Conservation (phyloP, 2,113 vertebrate species). For the Lutjanus erythropterus region DNA sequence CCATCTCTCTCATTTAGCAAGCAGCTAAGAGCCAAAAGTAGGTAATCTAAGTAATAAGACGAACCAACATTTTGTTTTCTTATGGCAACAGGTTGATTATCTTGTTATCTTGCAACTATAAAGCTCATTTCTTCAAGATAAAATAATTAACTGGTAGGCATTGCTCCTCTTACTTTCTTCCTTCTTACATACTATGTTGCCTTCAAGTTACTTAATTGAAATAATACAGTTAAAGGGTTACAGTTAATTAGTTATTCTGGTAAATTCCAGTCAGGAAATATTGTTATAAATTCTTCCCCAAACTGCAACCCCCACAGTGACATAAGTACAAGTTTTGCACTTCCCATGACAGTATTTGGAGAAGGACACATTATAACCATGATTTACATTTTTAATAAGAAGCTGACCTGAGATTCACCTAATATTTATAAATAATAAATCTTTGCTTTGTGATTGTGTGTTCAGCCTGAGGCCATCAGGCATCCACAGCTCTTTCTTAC, state of each 20-base stretch:
- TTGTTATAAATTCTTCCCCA: neutral
- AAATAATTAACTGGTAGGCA: too few species aligned
- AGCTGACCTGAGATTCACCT: neutral
- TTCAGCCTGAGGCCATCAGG: constrained; percentile 3
- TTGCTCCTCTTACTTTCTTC: too few species aligned
- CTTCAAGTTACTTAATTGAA: neutral
- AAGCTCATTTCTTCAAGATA: too few species aligned
- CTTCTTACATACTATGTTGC: too few species aligned
- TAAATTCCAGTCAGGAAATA: neutral
- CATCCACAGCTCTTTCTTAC: constrained; percentile 28
- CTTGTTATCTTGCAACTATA: too few species aligned
- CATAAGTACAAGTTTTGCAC: neutral
- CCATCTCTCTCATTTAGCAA: too few species aligned
- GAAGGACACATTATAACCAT: neutral
- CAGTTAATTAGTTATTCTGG: neutral
- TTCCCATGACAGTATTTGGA: neutral
- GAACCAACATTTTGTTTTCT: too few species aligned
- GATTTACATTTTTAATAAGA: constrained; percentile 13
- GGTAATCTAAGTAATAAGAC: too few species aligned
- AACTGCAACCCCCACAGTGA: neutral
- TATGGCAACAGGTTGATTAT: too few species aligned
- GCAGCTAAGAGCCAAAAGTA: too few species aligned
- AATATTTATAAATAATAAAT: constrained; percentile 3
- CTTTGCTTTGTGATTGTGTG: constrained; percentile 6
- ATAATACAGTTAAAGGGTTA: neutral